Percentiles rank a stretch among this genome's conserved stretches.
Evolutionary conservation across 2,888 invertebrate genomes (phyloP).

Genomic region (Schizaphis graminum): DNA sequence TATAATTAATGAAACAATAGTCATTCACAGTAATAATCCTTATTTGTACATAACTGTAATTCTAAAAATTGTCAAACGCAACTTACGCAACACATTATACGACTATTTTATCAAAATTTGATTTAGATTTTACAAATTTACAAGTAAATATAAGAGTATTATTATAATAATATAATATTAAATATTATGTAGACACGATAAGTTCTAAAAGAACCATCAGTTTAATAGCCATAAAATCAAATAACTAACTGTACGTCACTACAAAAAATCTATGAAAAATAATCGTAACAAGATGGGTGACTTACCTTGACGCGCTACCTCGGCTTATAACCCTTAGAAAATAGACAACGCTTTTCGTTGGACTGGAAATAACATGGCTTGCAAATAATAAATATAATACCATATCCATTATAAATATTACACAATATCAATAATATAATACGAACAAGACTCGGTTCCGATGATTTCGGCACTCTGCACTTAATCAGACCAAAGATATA

Average conservation of each 20-base stretch:
- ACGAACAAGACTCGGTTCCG: background rate
- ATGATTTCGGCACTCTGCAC: background rate
- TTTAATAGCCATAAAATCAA: background rate
- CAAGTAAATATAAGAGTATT: background rate
- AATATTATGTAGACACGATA: background rate
- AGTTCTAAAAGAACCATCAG: background rate
- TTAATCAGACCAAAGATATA: background rate
- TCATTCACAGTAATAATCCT: background rate
- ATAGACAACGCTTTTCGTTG: background rate
- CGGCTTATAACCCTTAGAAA: background rate
- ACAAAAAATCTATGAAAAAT: background rate
- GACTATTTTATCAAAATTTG: background rate
- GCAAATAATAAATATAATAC: background rate
- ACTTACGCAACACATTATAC: background rate
- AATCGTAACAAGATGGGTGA: background rate
- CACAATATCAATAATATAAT: background rate
- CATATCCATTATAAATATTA: background rate
- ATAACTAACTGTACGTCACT: background rate
- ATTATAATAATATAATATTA: no score
- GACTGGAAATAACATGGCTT: no score
- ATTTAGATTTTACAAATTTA: background rate
- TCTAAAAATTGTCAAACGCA: background rate
- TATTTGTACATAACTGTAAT: background rate
- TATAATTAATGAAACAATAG: background rate
- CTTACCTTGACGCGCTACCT: background rate